phyloP scores from a whole-genome alignment of 2,888 invertebrate genomes.

The Aplocera efformata region DNA sequence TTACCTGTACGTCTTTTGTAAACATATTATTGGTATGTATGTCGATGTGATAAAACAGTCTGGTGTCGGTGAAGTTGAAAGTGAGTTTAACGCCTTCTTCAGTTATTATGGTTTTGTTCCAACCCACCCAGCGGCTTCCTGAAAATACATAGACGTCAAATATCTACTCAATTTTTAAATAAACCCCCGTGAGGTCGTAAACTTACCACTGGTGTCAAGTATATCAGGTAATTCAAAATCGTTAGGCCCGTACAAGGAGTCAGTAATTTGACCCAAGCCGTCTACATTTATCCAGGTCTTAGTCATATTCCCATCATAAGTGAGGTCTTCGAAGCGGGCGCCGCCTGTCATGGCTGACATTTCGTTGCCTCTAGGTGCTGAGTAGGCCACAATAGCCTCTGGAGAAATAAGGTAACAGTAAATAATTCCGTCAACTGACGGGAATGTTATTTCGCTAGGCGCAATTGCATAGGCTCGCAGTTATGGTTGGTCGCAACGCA shows the following conservation, averaged over 20 bases:
- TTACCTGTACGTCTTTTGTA: conserved; percentile 88
- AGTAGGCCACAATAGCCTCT: conserved; percentile 85
- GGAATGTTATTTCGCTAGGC: conserved; percentile 26
- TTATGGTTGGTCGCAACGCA: no score
- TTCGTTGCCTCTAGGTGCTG: conserved; percentile 83
- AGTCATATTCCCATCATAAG: conserved; percentile 85
- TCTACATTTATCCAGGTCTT: conserved; percentile 78
- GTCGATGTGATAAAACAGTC: conserved; percentile 86
- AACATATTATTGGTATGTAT: conserved; percentile 91
- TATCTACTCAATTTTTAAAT: background rate
- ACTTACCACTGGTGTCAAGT: conserved; percentile 79
- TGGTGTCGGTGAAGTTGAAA: conserved; percentile 89
- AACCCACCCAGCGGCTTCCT: conserved; percentile 92
- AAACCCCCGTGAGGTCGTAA: no score
- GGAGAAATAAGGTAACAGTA: conserved; percentile 42
- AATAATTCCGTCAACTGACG: conserved; percentile 43
- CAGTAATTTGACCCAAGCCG: conserved; percentile 91
- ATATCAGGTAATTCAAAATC: conserved; percentile 82
- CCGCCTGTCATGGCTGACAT: conserved; percentile 84
- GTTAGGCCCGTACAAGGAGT: conserved; percentile 85
- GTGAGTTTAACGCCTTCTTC: conserved; percentile 85
- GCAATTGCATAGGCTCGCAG: conserved; percentile 10
- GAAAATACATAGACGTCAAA: conserved; percentile 22
- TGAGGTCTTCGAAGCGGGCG: conserved; percentile 86
- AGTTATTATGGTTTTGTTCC: conserved; percentile 85